Percentiles rank a stretch among this genome's conserved stretches.
These are phyloP conservation scores for Yponomeuta evonymella DNA, from an alignment of 2,888 invertebrate genomes.

Conservation along the genomic window DNA sequence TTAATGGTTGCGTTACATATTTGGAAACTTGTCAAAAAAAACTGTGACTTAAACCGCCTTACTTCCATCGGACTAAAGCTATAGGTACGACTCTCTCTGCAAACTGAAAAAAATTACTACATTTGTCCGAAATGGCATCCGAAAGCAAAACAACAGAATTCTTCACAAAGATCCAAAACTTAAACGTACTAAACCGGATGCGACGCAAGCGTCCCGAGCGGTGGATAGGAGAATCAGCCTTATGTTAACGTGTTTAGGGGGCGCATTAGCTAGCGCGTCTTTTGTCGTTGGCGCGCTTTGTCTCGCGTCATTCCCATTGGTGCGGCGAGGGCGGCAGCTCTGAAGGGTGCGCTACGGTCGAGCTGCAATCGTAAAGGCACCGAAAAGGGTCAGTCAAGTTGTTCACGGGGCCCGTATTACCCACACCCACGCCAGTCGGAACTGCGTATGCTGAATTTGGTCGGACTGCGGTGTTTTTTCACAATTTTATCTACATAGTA, in stretches of 20 bases:
- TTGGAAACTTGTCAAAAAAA: too few relatives aligned
- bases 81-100: not conserved
- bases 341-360: constrained; percentile 97
- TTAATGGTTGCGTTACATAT: too few relatives aligned
- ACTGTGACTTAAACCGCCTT: not conserved
- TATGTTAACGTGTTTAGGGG: constrained; percentile 36
- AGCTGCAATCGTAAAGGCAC: constrained; percentile 79
- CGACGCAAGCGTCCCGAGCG: not conserved
- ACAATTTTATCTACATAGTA: too few relatives aligned
- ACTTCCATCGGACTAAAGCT: not conserved
- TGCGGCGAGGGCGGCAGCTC: constrained; percentile 99
- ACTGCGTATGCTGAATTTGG: constrained; percentile 27
- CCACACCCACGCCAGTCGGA: constrained; percentile 37
- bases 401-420: constrained; percentile 15
- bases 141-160: constrained; percentile 25
- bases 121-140: constrained; percentile 9
- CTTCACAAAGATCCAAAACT: not conserved
- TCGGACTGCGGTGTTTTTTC: not conserved
- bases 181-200: not conserved
- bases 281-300: constrained; percentile 46
- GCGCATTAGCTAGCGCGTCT: constrained; percentile 49
- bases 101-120: not conserved
- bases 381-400: not conserved
- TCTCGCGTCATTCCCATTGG: constrained; percentile 94
- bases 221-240: constrained; percentile 15